A percentile compares a stretch with the other conserved stretches of the same genome.
Evolutionary conservation across 2,113 vertebrate species (phyloP).

Genomic region (Blennius ocellaris): DNA sequence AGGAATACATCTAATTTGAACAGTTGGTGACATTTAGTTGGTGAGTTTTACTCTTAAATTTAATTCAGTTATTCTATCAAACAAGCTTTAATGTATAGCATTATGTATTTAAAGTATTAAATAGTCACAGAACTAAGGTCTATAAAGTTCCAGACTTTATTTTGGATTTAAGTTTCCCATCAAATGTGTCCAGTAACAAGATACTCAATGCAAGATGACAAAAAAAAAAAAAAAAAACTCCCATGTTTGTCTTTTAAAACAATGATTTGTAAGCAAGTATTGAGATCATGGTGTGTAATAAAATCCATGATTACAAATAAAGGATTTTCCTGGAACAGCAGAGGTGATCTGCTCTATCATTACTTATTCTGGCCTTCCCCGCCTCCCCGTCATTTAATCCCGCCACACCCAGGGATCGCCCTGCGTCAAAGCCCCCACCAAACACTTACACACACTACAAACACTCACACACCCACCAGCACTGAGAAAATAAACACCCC

Average conservation of each 20-base stretch:
- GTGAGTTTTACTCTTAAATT: no score
- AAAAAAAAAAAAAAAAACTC: not conserved
- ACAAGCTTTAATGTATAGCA: no score
- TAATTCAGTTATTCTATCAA: no score
- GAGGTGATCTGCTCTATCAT: slow-evolving; percentile 14
- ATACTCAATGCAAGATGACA: not conserved
- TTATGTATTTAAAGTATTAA: no score
- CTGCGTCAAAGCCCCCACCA: slow-evolving; percentile 38
- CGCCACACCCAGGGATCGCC: slow-evolving; percentile 46
- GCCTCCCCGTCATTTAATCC: slow-evolving; percentile 46
- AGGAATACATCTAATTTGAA: no score
- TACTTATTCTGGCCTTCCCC: slow-evolving; percentile 24
- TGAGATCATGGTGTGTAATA: not conserved
- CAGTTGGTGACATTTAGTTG: no score
- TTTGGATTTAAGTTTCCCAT: not conserved
- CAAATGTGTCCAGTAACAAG: no score
- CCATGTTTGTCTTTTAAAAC: not conserved
- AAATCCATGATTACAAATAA: not conserved
- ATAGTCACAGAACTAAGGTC: no score
- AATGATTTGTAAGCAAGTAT: slow-evolving; percentile 1
- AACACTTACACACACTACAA: slow-evolving; percentile 24
- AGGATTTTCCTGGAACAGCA: not conserved
- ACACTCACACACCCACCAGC: slow-evolving; percentile 39
- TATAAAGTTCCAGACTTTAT: no score
- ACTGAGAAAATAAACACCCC: slow-evolving; percentile 37